Evolutionary conservation across 2,113 vertebrate genomes (phyloP).

Genomic region (Trinectes maculatus): DNA sequence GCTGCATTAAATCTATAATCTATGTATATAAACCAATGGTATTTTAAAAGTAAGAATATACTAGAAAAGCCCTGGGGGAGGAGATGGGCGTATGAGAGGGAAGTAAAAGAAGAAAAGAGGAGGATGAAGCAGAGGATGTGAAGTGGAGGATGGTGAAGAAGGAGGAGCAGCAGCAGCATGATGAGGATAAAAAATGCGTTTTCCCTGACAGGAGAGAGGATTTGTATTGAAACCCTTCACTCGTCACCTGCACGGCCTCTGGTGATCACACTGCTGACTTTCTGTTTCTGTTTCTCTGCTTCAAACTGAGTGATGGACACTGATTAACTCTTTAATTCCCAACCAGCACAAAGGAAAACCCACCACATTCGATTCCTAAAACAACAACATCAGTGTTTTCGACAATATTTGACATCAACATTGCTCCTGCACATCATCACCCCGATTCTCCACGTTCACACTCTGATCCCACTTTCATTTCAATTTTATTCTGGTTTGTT

Average conservation of each 20-base stretch:
- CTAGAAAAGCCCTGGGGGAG: no score
- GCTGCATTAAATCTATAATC: no score
- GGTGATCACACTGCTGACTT: slow-evolving; percentile 43
- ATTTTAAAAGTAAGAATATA: no score
- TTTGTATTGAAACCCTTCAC: slow-evolving; percentile 69
- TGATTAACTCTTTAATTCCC: slow-evolving; percentile 33
- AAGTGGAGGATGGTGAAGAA: background rate
- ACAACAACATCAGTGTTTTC: background rate
- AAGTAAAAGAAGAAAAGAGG: background rate
- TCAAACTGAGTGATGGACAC: slow-evolving; percentile 46
- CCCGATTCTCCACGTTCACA: no score
- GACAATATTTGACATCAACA: no score
- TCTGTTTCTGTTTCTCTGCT: slow-evolving; percentile 38
- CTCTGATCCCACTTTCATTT: no score
- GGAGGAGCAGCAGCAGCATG: slow-evolving; percentile 24
- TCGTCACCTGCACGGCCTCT: slow-evolving; percentile 55
- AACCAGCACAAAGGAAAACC: background rate
- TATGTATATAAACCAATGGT: no score
- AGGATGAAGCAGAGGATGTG: background rate
- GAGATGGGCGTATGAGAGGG: background rate
- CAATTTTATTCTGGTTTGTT: no score
- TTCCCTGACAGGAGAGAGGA: slow-evolving; percentile 47
- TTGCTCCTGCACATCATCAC: no score
- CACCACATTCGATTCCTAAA: background rate
- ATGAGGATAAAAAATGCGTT: slow-evolving; percentile 43